phyloP scores from a whole-genome alignment of 2,888 invertebrate species.

The Syrphus vitripennis region DNA sequence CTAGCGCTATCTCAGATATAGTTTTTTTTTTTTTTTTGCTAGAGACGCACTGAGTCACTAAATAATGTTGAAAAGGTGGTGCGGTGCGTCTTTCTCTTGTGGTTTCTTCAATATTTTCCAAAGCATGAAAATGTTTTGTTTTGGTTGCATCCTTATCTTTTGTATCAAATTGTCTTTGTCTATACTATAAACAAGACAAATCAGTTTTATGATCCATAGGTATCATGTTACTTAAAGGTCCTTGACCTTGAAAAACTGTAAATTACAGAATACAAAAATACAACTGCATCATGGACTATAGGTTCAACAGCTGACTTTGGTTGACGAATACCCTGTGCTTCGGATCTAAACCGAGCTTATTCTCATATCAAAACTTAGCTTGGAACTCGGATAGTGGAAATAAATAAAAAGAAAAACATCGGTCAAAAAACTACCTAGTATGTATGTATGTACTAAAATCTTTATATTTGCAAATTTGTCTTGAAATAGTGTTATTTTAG shows the following conservation, averaged over 20 bases:
- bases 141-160: constrained; percentile 70
- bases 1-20: constrained; percentile 33
- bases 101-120: constrained; percentile 45
- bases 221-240: constrained; percentile 52
- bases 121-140: constrained; percentile 64
- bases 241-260: constrained; percentile 31
- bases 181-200: constrained; percentile 22
- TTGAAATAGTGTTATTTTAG: no score
- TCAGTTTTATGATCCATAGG: neutral
- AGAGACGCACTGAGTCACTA: constrained; percentile 36
- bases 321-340: no score
- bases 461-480: no score
- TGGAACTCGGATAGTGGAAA: no score
- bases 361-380: no score
- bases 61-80: neutral
- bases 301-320: no score
- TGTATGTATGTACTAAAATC: no score
- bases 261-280: no score
- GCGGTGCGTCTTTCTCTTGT: constrained; percentile 52
- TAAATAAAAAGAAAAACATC: no score
- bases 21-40: neutral
- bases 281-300: no score
- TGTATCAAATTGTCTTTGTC: constrained; percentile 69
- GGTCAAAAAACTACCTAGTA: no score
- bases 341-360: no score